Conservation (phyloP, 2,113 vertebrate genomes). For the Crotalus horridus region DNA sequence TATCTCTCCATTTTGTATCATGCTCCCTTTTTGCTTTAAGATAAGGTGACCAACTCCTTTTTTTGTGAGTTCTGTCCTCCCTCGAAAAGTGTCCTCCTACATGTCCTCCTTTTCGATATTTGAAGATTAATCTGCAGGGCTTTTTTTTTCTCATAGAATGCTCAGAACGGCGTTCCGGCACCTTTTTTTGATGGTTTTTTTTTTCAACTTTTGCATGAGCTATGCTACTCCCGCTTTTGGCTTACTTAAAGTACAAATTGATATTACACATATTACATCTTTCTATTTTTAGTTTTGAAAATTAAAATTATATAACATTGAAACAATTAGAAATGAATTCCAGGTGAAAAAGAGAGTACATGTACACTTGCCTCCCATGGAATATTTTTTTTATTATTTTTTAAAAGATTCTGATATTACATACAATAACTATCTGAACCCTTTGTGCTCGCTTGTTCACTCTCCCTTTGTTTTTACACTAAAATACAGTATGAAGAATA, state of each 20-base stretch:
- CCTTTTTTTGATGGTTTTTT: too few relatives aligned
- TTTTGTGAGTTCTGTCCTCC: too few relatives aligned
- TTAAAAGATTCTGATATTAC: constrained; percentile 28
- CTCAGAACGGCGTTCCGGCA: too few relatives aligned
- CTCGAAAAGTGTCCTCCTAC: too few relatives aligned
- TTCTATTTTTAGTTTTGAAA: constrained; percentile 20
- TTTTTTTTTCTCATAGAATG: too few relatives aligned
- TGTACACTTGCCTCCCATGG: constrained; percentile 24
- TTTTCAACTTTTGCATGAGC: too few relatives aligned
- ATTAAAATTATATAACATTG: constrained; percentile 21
- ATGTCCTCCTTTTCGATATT: too few relatives aligned
- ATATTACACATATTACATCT: neutral
- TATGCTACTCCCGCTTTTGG: too few relatives aligned
- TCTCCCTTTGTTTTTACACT: constrained; percentile 18
- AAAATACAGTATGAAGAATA: constrained; percentile 17
- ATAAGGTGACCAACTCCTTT: too few relatives aligned
- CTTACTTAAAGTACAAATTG: constrained; percentile 16
- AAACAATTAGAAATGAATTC: constrained; percentile 38
- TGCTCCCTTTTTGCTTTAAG: constrained; percentile 28
- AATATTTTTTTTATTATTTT: neutral
- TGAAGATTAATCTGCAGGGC: too few relatives aligned
- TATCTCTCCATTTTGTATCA: constrained; percentile 8
- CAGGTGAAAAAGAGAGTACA: constrained; percentile 23
- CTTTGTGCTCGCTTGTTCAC: constrained; percentile 29
- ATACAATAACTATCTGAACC: constrained; percentile 34